Percentiles rank a stretch among this genome's conserved stretches.
Evolutionary conservation across 2,888 invertebrate genomes (phyloP).

Genomic region (Drosophila bunnanda): DNA sequence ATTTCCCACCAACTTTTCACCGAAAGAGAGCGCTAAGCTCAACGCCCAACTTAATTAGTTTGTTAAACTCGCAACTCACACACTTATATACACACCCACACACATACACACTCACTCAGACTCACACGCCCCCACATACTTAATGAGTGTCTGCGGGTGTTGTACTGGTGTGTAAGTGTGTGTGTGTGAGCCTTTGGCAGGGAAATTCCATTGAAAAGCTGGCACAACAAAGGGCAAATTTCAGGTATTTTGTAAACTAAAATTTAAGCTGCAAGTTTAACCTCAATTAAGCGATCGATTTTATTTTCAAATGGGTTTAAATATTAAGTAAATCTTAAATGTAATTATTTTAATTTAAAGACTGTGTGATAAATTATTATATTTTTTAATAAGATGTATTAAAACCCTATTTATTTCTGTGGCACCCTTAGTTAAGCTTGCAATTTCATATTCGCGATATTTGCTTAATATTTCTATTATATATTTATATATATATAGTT

Average conservation of each 20-base stretch:
- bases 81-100: not conserved
- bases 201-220: constrained; percentile 15
- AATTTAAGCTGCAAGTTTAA: constrained; percentile 2
- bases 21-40: constrained; percentile 35
- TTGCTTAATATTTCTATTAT: too few species aligned
- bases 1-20: constrained; percentile 15
- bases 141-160: constrained; percentile 27
- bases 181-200: constrained; percentile 16
- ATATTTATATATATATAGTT: too few species aligned
- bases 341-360: not conserved
- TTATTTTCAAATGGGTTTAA: not conserved
- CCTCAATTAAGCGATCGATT: not conserved
- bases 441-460: too few species aligned
- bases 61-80: constrained; percentile 44
- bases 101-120: not conserved
- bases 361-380: not conserved
- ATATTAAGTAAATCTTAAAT: too few species aligned
- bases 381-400: too few species aligned
- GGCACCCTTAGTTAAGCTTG: too few species aligned
- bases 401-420: too few species aligned
- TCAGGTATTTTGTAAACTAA: constrained; percentile 5
- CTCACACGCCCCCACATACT: constrained; percentile 12
- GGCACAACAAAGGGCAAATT: constrained; percentile 9
- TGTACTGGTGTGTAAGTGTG: too few species aligned
- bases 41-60: constrained; percentile 46